Base-by-base conservation (phyloP, 2,888 invertebrate species). In the Neocrepidodera transversa region DNA sequence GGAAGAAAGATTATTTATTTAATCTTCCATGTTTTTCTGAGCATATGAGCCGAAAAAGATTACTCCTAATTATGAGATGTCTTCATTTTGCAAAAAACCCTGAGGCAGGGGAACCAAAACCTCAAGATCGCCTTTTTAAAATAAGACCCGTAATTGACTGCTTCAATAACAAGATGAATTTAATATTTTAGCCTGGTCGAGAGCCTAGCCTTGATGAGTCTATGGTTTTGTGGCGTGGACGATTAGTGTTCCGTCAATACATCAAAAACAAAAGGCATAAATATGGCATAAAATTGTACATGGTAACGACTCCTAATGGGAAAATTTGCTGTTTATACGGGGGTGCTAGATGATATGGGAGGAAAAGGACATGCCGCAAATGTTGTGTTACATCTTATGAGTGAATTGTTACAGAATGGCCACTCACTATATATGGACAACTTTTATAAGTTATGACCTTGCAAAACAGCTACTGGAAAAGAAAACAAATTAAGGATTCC, bases 121-220 rank as follows among this genome's bases (percentile, higher is more conserved):
- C 32, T 26, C 40, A 36, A 20, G 36, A 49, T 49, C 36, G 23
- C 17, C 14, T 49, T 14, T 58, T 50, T 20, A 75, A 78, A 72
- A 72, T 77, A 36, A 63, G 65, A 23, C 68, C 69, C 16, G 18
- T 78, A 10, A 54, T 78, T 11, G 71, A 76, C 60, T 67, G 73
- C 67, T 78, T 79, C 66, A 65, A 64, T 45, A 26, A 28, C 2
- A 58, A 42, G 48, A 67, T 64, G 58, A 2, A 14, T 20, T 51
- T 32, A 26, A 43, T 68, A 36, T 68, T 65, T 63, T 65, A 67
- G 26, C 66, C 68, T 13, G 58, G 32, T 23, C 62, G 58, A 57
- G 53, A 70, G 20, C 52, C 68, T 8, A 55, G 60, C 16, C 17
- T 68, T 13, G 66, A 67, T 48, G 69, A 68, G 54, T 65, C 48